Evolutionary conservation across 2,113 vertebrate species (phyloP).

Genomic region (Hyla sarda): DNA sequence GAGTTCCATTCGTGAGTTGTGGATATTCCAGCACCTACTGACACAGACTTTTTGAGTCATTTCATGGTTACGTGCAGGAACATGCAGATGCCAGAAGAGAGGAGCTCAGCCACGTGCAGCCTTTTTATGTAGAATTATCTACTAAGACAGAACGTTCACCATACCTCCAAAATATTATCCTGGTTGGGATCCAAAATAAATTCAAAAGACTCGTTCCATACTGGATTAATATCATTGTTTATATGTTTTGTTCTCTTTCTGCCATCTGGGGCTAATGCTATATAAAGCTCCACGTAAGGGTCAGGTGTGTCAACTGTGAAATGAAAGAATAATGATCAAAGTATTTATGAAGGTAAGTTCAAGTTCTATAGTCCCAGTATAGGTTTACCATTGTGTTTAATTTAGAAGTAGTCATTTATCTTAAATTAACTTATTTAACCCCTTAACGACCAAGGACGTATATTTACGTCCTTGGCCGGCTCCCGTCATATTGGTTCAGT

Average conservation of each 20-base stretch:
- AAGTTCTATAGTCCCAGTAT: not conserved
- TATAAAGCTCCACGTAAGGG: conserved; percentile 93
- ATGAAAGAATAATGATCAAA: conserved; percentile 12
- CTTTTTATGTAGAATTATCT: not conserved
- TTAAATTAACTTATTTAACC: too few species aligned
- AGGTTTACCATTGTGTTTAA: not conserved
- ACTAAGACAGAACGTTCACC: conserved; percentile 5
- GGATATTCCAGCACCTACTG: not conserved
- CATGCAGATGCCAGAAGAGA: not conserved
- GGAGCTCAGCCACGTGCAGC: not conserved
- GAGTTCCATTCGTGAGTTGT: not conserved
- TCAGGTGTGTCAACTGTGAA: conserved; percentile 92
- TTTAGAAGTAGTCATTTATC: too few species aligned
- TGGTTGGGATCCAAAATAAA: conserved; percentile 95
- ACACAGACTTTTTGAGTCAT: not conserved
- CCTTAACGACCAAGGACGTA: too few species aligned
- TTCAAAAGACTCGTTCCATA: conserved; percentile 92
- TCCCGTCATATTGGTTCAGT: too few species aligned
- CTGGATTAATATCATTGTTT: conserved; percentile 90
- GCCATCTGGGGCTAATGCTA: conserved; percentile 89
- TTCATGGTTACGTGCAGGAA: not conserved
- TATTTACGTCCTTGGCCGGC: too few species aligned
- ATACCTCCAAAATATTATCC: conserved; percentile 91
- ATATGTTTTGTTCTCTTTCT: conserved; percentile 90
- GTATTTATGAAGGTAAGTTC: not conserved